Evolutionary conservation across 2,888 invertebrate species (phyloP), one percentile per base, ranked within the genome.

Genomic region (Alviniconcha strummeri): DNA sequence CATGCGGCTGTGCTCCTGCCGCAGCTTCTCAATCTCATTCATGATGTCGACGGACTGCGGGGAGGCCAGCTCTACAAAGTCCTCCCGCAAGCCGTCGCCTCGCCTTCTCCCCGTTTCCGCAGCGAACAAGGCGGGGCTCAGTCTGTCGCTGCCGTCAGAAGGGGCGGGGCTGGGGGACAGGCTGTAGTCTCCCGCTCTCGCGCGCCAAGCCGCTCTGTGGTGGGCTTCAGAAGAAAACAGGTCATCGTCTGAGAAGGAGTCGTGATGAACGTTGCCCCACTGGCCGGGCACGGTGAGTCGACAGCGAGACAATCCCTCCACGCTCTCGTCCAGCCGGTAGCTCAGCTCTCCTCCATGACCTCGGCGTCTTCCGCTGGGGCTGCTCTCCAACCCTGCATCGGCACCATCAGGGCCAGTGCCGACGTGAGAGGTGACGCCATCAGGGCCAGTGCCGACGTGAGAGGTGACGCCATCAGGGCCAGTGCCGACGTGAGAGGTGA

Each of bases 1-100:
- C 86, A 91, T 88, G 84, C 88, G 89, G 6, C 87, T 85, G 89
- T 92, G 91, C 81, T 91, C 91, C 56, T 86, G 85, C 78, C 89
- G 89, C 36, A 92, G 86, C 17, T 88, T 90, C 67, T 90, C 89
- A 83, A 91, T 89, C 81, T 91, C 91, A 69, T 87, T 85, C 80
- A 87, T 84, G 8, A 86, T 15, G 15, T 55, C 57, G 15, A 19
- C 64, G 19, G 56, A 54, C 75, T 64, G 64, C 9, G 64, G 64
- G 7, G 11, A 1, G 5, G 81, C 54, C 17, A 74, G 2, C 8
- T 11, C 8, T 11, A 0, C 52, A 17, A 69, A 19, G 52, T 64
- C 19, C 76, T 77, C 5, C 57, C 57, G 36, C 4, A 77, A 4
- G 19, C 9, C 11, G 36, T 60, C 64, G 6, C 6, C 36, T 0